Conservation (phyloP, 1,140 invertebrate genomes). For the Solenopsis invicta region DNA sequence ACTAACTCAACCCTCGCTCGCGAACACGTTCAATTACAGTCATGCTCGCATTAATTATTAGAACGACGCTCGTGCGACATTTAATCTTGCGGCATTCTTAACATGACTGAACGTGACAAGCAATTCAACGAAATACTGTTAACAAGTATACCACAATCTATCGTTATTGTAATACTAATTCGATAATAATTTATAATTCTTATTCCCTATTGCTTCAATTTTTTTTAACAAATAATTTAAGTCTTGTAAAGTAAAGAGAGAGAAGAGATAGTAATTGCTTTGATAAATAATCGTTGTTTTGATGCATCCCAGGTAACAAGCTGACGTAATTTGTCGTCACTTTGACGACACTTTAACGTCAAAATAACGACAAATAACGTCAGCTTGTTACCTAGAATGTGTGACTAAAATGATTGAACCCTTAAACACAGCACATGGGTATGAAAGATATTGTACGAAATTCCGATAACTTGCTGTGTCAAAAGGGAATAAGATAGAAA, state of each 20-base stretch:
- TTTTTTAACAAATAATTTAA: background rate
- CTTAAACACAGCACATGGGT: no score
- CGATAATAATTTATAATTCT: background rate
- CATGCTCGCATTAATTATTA: background rate
- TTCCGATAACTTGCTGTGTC: no score
- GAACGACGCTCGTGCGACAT: background rate
- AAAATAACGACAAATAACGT: no score
- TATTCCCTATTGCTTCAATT: background rate
- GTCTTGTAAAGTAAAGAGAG: background rate
- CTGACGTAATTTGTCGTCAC: no score
- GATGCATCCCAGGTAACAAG: no score
- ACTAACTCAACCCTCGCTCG: background rate
- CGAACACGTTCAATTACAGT: background rate
- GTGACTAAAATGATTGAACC: no score
- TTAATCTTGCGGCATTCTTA: background rate
- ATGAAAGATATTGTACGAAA: no score
- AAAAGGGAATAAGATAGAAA: no score
- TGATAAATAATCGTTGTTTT: background rate
- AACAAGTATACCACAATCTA: background rate
- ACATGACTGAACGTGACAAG: background rate
- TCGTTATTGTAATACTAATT: background rate
- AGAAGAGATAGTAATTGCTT: background rate
- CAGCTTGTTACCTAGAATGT: no score
- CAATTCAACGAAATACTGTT: background rate
- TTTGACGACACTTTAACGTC: no score